Evolutionary conservation across 2,113 vertebrate genomes (phyloP).

Genomic region (Prolemur simus): DNA sequence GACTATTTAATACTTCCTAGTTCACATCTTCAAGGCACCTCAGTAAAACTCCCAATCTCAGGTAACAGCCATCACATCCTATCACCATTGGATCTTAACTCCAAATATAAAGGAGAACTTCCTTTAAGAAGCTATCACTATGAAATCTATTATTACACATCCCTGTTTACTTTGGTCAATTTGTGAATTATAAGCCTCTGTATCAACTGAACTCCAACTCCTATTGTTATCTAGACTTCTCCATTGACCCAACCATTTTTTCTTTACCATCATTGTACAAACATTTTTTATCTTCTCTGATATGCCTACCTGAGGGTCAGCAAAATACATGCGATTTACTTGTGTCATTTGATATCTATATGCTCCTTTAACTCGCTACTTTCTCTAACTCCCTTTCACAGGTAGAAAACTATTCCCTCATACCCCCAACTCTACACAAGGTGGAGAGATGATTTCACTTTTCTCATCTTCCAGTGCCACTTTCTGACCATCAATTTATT

Average conservation of each 20-base stretch:
- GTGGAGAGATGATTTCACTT: not conserved
- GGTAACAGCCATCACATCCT: not conserved
- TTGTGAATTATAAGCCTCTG: too few species aligned
- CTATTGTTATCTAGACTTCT: not conserved
- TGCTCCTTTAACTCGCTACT: not conserved
- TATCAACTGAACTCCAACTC: not conserved
- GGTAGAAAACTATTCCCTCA: not conserved
- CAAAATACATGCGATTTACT: not conserved
- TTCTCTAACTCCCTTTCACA: not conserved
- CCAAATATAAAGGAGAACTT: not conserved
- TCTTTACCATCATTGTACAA: too few species aligned
- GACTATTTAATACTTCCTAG: not conserved
- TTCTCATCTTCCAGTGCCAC: not conserved
- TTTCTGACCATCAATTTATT: not conserved
- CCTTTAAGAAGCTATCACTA: not conserved
- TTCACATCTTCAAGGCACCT: not conserved
- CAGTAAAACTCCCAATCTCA: not conserved
- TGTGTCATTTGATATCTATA: not conserved
- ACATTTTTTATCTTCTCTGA: not conserved
- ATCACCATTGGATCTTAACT: not conserved
- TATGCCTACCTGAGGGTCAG: not conserved
- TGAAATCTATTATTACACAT: not conserved
- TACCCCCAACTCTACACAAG: rapidly evolving
- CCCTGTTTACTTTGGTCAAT: not conserved
- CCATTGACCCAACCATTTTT: not conserved